A percentile compares a stretch with the other conserved stretches of the same genome.
Evolutionary conservation across 2,888 invertebrate species (phyloP).

Genomic region (Philereme transversata): DNA sequence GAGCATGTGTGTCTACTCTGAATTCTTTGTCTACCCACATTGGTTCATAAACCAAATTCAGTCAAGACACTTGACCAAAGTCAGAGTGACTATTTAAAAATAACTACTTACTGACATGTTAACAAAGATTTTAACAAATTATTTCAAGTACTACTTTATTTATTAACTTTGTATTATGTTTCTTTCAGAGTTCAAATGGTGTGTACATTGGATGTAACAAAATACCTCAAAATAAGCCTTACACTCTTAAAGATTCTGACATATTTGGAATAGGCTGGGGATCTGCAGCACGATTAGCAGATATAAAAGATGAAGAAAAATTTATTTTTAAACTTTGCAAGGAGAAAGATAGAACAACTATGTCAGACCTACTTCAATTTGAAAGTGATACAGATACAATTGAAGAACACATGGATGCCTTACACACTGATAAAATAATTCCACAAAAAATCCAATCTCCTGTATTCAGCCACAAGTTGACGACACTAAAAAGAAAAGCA

Average conservation of each 20-base stretch:
- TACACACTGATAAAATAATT: conserved; percentile 35
- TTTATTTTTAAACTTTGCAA: conserved; percentile 66
- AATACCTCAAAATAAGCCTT: conserved; percentile 62
- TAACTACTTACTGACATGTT: no score
- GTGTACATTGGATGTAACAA: conserved; percentile 77
- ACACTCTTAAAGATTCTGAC: conserved; percentile 68
- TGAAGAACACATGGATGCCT: conserved; percentile 49
- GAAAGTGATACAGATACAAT: conserved; percentile 58
- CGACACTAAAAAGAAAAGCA: conserved; percentile 61
- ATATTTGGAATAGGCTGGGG: conserved; percentile 83
- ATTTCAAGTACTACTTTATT: no score
- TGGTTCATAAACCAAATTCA: no score
- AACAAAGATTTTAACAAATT: no score
- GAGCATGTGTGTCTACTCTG: no score
- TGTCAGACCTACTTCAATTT: conserved; percentile 54
- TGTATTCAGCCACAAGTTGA: conserved; percentile 41
- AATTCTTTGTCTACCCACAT: no score
- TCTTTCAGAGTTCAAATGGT: conserved; percentile 84
- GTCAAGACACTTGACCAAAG: no score
- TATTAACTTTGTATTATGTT: not conserved
- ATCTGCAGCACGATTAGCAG: conserved; percentile 50
- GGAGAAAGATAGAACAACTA: conserved; percentile 37
- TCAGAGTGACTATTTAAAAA: no score
- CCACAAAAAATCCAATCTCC: conserved; percentile 35
- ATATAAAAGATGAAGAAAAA: conserved; percentile 64